Evolutionary conservation across 2,888 invertebrate species (phyloP).

Genomic region (Eilema depressum): DNA sequence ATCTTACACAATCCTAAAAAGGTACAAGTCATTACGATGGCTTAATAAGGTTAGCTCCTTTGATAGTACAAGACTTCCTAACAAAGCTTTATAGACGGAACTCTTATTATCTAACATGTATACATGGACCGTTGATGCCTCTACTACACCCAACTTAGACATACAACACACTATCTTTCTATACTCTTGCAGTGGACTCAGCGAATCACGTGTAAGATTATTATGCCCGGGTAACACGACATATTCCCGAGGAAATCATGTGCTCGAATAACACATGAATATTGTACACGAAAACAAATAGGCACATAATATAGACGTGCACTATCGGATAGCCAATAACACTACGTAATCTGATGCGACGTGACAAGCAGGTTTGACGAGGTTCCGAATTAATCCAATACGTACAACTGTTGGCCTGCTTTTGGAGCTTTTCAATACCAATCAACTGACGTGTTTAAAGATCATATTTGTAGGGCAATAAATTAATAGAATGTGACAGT

Average conservation of each 20-base stretch:
- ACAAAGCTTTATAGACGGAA: neutral
- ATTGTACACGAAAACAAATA: constrained; percentile 31
- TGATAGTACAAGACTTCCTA: neutral
- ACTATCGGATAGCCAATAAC: constrained; percentile 34
- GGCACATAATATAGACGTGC: constrained; percentile 17
- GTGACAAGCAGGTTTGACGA: constrained; percentile 33
- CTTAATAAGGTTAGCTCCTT: neutral
- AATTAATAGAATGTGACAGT: constrained; percentile 1
- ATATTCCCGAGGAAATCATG: constrained; percentile 15
- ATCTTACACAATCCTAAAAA: neutral
- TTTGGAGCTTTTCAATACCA: constrained; percentile 29
- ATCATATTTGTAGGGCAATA: neutral
- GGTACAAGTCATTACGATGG: neutral
- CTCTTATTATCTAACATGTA: neutral
- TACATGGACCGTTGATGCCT: neutral
- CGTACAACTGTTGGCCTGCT: constrained; percentile 30
- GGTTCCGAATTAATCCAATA: constrained; percentile 43
- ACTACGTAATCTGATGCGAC: constrained; percentile 46
- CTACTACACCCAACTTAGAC: neutral
- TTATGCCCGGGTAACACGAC: constrained; percentile 9
- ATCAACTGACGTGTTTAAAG: constrained; percentile 25
- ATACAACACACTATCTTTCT: neutral
- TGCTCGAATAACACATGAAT: constrained; percentile 16
- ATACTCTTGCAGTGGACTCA: neutral
- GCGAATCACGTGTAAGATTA: constrained; percentile 11